These are phyloP conservation scores for Cecropterus lyciades DNA, from an alignment of 1,140 invertebrate species.

Conservation along the genomic window DNA sequence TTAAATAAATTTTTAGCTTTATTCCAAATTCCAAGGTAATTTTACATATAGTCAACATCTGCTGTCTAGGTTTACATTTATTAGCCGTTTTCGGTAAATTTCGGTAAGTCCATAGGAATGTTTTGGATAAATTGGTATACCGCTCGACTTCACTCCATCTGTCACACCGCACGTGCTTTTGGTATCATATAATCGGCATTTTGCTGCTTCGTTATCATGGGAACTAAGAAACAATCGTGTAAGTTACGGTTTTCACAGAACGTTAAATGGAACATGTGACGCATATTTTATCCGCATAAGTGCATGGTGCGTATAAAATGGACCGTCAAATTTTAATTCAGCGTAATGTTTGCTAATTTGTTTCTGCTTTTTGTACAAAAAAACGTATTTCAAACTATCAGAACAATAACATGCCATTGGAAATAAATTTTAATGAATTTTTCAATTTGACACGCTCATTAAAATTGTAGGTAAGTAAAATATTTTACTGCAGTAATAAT, in stretches of 20 bases:
- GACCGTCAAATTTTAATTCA: slow-evolving; percentile 4
- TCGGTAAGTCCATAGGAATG: too few species aligned
- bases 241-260: neutral
- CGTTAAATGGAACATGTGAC: slow-evolving; percentile 13
- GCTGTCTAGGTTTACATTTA: too few species aligned
- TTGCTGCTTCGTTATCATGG: neutral
- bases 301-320: slow-evolving; percentile 21
- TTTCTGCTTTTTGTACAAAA: neutral
- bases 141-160: too few species aligned
- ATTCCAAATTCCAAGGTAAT: too few species aligned
- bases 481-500: neutral
- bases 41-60: too few species aligned
- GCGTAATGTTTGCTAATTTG: neutral
- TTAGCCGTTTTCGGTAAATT: too few species aligned
- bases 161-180: too few species aligned
- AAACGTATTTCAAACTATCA: neutral
- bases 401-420: neutral
- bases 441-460: neutral
- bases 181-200: neutral
- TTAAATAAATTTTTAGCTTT: too few species aligned
- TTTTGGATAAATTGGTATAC: too few species aligned
- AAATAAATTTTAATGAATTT: neutral
- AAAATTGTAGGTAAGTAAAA: neutral
- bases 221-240: neutral
- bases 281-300: slow-evolving; percentile 17